Percentiles rank a stretch among this genome's conserved stretches.
These are phyloP conservation scores for Ophioninae sp. DNA, from an alignment of 2,888 invertebrate species.

Conservation along the genomic window DNA sequence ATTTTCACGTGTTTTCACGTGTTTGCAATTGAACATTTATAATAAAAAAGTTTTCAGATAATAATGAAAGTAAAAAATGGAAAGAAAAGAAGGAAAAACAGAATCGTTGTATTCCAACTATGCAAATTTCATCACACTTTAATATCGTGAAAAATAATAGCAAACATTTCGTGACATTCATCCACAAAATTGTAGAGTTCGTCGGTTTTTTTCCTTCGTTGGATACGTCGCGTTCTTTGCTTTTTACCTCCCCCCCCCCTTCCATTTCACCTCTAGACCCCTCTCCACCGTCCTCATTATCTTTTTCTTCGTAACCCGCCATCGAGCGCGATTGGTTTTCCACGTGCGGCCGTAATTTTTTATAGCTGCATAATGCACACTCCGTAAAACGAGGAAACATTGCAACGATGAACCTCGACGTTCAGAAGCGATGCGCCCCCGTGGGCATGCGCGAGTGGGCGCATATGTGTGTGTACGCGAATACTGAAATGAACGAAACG, in stretches of 20 bases:
- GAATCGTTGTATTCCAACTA: background rate
- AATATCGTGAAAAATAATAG: background rate
- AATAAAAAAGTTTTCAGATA: too few species aligned
- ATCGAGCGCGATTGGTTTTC: slow-evolving; percentile 35
- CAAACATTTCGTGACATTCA: background rate
- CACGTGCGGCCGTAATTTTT: slow-evolving; percentile 36
- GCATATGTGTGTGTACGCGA: background rate
- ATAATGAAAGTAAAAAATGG: too few species aligned
- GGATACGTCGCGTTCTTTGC: slow-evolving; percentile 5
- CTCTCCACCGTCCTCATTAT: background rate
- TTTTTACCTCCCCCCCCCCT: background rate
- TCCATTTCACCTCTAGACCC: background rate
- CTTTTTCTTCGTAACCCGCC: background rate
- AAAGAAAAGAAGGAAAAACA: background rate
- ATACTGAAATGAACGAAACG: background rate
- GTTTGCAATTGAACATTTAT: too few species aligned
- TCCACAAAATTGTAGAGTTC: slow-evolving; percentile 3
- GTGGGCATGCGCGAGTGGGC: background rate
- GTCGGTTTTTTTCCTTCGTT: background rate
- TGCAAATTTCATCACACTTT: too few species aligned
- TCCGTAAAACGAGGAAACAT: slow-evolving; percentile 30
- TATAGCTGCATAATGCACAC: slow-evolving; percentile 22
- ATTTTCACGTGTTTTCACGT: too few species aligned
- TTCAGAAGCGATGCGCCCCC: slow-evolving; percentile 23
- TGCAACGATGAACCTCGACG: slow-evolving; percentile 25